Evolutionary conservation across 2,797 vertebrate species (phyloP), one percentile per base, ranked within the genome.

Genomic region (Platalea minor): DNA sequence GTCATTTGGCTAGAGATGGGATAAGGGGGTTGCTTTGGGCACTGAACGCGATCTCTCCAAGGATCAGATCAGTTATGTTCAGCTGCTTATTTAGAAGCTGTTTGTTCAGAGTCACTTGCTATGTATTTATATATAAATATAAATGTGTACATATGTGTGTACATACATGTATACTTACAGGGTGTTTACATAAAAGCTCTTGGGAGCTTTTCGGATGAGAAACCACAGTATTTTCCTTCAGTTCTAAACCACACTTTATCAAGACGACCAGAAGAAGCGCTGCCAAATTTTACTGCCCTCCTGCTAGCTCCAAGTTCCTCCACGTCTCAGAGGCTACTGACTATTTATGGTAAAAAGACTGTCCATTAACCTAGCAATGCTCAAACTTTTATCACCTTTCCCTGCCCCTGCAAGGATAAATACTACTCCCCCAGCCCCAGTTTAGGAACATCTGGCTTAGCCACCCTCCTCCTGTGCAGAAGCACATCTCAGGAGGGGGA

Each of bases 1-100:
- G 79, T 80, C 82, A 84, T 96, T 94, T 91, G 91, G 85, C 87
- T 61, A 60, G 79, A 89, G 69, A 85, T 39, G 85, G 94, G 70
- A 83, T 59, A 88, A 80, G 48, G 45, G 41, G 72, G 20, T 15
- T 91, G 87, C 82, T 92, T 11, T 89, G 72, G 41, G 85, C 78
- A 39, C 61, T 6, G 46, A 92, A 53, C 6, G 4, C 2, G 3
- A 60, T 91, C 86, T 68, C 11, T 33, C 63, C 68, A 79, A 20
- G 3, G 8, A 78, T 80, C 41, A 70, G 26, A 70, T 45, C 79
- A 59, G 68, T 57, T 80, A 23, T 3, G 5, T 93, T 50, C 29
- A 25, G n/a, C 50, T 83, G 35, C 76, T 85, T 78, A 46, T 77
- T 85, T 75, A 68, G 56, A 83, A 85, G 51, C 21, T 77, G 31